Evolutionary conservation across 1,140 invertebrate genomes (phyloP).

Genomic region (Apocrypta bakeri): DNA sequence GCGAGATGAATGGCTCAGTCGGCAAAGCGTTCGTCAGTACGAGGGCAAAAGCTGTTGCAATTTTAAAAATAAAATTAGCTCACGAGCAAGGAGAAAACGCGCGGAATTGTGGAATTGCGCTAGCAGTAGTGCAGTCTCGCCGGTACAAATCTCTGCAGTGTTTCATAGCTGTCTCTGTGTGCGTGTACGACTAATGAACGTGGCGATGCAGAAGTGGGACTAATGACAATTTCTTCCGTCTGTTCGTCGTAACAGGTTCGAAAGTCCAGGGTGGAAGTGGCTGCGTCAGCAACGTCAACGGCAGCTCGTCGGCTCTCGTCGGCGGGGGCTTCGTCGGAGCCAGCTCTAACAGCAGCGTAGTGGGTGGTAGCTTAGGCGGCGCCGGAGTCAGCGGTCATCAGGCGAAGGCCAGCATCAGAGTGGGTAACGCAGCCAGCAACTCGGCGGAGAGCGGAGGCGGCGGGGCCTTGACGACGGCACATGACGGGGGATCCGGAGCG

Average conservation of each 20-base stretch:
- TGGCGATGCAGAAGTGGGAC: too few species aligned
- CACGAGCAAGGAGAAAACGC: not conserved
- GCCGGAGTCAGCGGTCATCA: constrained; percentile 64
- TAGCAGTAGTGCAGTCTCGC: too few species aligned
- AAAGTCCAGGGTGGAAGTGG: constrained; percentile 45
- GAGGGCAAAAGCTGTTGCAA: not conserved
- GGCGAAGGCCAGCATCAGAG: constrained; percentile 74
- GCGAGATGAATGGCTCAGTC: constrained; percentile 3
- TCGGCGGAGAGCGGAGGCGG: constrained; percentile 73
- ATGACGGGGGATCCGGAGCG: constrained; percentile 67
- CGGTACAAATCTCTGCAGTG: not conserved
- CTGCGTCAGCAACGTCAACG: constrained; percentile 13
- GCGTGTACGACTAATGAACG: not conserved
- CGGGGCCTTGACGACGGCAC: constrained; percentile 60
- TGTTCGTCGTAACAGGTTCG: constrained; percentile 19
- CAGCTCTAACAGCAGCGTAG: not conserved
- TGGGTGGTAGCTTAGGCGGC: not conserved
- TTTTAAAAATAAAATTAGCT: not conserved
- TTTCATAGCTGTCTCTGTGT: not conserved
- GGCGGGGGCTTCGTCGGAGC: not conserved
- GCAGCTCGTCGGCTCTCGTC: constrained; percentile 5
- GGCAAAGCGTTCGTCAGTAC: not conserved
- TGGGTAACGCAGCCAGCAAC: constrained; percentile 74
- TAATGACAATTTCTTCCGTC: not conserved
- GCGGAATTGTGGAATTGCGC: not conserved